Conservation (phyloP, 2,888 invertebrate genomes). For the Stenoptilia bipunctidactyla region DNA sequence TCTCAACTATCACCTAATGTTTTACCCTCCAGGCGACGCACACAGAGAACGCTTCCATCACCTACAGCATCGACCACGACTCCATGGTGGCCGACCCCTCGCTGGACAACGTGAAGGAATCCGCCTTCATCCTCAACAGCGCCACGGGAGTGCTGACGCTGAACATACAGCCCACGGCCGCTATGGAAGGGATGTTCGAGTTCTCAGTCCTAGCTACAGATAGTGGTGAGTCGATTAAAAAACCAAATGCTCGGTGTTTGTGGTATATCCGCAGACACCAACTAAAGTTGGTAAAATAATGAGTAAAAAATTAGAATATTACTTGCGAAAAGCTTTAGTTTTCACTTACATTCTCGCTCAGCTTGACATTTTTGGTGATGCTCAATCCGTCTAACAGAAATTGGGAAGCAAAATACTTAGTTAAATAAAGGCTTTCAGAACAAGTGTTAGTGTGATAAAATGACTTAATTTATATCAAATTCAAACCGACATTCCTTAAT, state of each 20-base stretch:
- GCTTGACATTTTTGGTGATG: too few relatives aligned
- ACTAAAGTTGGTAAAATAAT: conserved; percentile 1
- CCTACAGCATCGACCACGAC: conserved; percentile 40
- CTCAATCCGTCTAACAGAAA: too few relatives aligned
- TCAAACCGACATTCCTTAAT: too few relatives aligned
- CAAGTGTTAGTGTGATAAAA: too few relatives aligned
- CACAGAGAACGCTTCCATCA: conserved; percentile 50
- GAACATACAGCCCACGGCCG: conserved; percentile 57
- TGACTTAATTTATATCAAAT: too few relatives aligned
- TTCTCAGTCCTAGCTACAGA: conserved; percentile 70
- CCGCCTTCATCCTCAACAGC: conserved; percentile 47
- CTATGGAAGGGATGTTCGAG: conserved; percentile 74
- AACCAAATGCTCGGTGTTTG: too few relatives aligned
- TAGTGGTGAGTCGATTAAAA: conserved; percentile 19
- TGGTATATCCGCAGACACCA: too few relatives aligned
- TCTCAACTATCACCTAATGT: too few relatives aligned
- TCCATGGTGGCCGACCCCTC: conserved; percentile 52
- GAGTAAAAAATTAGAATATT: conserved; percentile 1
- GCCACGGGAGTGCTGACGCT: conserved; percentile 55
- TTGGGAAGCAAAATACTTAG: too few relatives aligned
- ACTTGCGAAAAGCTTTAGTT: too few relatives aligned
- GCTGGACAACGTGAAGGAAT: conserved; percentile 37
- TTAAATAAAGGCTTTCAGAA: too few relatives aligned
- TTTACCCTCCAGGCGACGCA: conserved; percentile 64
- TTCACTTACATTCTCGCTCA: too few relatives aligned